Evolutionary conservation across 2,888 invertebrate genomes (phyloP).

Genomic region (Carabus problematicus): DNA sequence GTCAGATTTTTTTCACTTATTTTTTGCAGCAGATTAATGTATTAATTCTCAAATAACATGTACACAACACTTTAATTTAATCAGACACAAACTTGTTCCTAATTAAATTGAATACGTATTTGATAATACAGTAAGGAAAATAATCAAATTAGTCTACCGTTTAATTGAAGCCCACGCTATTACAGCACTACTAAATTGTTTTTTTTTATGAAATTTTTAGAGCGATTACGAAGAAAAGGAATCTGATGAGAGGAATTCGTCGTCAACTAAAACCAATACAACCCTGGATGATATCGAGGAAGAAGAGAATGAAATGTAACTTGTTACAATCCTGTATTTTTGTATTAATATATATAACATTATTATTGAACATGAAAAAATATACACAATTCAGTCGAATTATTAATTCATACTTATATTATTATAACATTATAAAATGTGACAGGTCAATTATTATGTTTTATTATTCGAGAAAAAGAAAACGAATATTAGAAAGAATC

Average conservation of each 20-base stretch:
- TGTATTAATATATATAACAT: too few species aligned
- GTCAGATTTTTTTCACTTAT: too few species aligned
- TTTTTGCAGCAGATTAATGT: too few species aligned
- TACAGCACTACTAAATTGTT: too few species aligned
- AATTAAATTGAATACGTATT: too few species aligned
- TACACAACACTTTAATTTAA: not conserved
- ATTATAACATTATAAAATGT: not conserved
- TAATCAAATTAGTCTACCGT: too few species aligned
- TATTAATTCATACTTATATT: not conserved
- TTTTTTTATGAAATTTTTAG: conserved; percentile 8
- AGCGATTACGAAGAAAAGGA: conserved; percentile 18
- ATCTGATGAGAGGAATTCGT: conserved; percentile 4
- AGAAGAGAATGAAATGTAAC: conserved; percentile 2
- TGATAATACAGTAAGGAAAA: too few species aligned
- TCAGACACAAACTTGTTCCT: not conserved
- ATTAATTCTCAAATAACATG: not conserved
- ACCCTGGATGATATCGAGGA: conserved; percentile 23
- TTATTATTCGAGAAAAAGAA: conserved; percentile 8
- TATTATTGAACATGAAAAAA: too few species aligned
- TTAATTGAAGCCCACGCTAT: too few species aligned
- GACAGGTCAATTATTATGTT: not conserved
- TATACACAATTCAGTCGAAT: not conserved
- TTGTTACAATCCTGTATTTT: too few species aligned
- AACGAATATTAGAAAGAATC: conserved; percentile 8
- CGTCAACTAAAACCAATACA: conserved; percentile 9